Evolutionary conservation across 2,113 vertebrate species (phyloP).

Genomic region (Silurus glanis): DNA sequence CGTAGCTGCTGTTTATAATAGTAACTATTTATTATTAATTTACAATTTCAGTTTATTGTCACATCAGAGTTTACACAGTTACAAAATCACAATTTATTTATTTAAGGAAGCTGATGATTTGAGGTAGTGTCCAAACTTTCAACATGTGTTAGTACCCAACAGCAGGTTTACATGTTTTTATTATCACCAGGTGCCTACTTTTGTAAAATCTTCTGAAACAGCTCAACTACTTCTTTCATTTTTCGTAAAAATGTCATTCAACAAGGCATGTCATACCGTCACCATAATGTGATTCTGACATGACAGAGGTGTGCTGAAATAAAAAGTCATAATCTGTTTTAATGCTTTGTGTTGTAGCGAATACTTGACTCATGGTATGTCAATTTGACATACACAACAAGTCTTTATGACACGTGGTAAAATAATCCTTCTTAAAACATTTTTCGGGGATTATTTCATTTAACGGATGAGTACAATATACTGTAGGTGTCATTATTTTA

Average conservation of each 20-base stretch:
- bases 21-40: no score
- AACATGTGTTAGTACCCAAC: neutral
- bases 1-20: no score
- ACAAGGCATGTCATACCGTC: conserved; percentile 3
- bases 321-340: neutral
- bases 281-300: neutral
- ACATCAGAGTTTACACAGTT: no score
- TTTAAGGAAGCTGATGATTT: neutral
- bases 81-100: neutral
- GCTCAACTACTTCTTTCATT: neutral
- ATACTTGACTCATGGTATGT: neutral
- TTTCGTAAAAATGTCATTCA: neutral
- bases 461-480: neutral
- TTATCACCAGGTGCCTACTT: neutral
- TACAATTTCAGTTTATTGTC: no score
- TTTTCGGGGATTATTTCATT: neutral
- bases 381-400: neutral
- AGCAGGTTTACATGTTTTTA: neutral
- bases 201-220: neutral
- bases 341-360: neutral
- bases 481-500: neutral
- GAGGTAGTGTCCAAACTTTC: neutral
- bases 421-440: no score
- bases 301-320: neutral
- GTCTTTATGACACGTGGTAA: neutral